Evolutionary conservation across 92 coral and sea anemone species (phyloP), one percentile per base, ranked within the genome.

Genomic region (Diadumene lineata): DNA sequence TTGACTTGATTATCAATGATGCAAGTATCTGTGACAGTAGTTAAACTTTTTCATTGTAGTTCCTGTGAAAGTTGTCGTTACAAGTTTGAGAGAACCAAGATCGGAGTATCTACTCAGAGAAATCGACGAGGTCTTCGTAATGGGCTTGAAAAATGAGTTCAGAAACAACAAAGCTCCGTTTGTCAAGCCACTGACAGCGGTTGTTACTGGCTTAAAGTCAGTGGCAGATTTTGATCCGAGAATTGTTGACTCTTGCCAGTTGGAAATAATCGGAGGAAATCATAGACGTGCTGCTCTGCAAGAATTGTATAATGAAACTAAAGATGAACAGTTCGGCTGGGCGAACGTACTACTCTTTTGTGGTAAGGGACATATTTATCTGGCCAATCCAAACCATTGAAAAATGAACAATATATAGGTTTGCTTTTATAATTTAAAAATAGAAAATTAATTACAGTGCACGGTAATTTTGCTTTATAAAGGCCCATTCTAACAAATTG

Each of bases 211-310:
- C 17, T 7, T 60, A 18, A 23, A 7, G 7, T 60, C 65, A 6
- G 65, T 60, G 32, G 29, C 7, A 53, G 29, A 60, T 2, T 60
- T 22, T 18, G 26, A 60, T 22, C 11, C 13, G 29, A 32, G 26
- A 7, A 22, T 26, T 1, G 2, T 78, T 2, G 75, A 78, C 58
- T 78, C 76, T 0, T 67, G 67, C 22, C 64, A 78, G 68, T 24
- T 78, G 1, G 76, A 78, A 34, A 75, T 78, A 10, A 78, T 78
- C 25, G 75, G 82, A 46, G 76, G 82, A 18, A 78, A 78, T 61
- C 82, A 78, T 43, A 64, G 76, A 15, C 68, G 82, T 32, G 82
- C 64, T 23, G 82, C 56, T 1, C 56, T 57, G 58, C 75, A 78
- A 34, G 50, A 56, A 1, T 23, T 78, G 0, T 72, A 26, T 66